These are phyloP conservation scores for Lepisosteus oculatus DNA, from an alignment of 2,113 vertebrate genomes.

Conservation along the genomic window DNA sequence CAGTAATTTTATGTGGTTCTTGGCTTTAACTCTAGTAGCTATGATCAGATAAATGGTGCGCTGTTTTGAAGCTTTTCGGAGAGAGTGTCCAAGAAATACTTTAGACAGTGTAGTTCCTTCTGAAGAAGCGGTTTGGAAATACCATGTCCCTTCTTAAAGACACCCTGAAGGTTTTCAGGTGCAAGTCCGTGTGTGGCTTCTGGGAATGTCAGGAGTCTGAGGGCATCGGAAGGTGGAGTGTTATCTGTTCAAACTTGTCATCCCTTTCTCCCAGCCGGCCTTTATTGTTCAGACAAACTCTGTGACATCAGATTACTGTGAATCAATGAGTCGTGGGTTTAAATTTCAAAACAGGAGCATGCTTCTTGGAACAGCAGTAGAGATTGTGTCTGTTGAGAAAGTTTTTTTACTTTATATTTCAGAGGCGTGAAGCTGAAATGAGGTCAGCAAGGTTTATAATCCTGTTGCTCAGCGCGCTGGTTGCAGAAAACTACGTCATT, in stretches of 20 bases:
- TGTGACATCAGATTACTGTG: constrained; percentile 61
- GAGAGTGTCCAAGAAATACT: neutral
- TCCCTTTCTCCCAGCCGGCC: constrained; percentile 42
- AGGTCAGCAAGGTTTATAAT: neutral
- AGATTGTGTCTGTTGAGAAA: neutral
- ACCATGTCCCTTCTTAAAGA: too few species aligned
- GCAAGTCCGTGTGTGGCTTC: neutral
- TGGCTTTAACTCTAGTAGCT: neutral
- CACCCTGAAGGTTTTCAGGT: too few species aligned
- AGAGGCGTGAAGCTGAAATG: neutral
- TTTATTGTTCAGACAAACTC: constrained; percentile 56
- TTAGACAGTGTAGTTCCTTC: too few species aligned
- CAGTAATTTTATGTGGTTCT: neutral
- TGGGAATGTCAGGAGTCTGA: constrained; percentile 3
- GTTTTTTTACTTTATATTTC: neutral
- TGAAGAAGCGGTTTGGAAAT: too few species aligned
- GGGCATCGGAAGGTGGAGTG: constrained; percentile 54
- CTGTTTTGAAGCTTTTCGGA: neutral
- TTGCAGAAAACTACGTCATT: neutral
- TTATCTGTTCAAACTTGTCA: constrained; percentile 68
- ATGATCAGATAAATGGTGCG: neutral
- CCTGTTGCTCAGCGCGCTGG: neutral
- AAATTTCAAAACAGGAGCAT: neutral
- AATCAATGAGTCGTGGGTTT: constrained; percentile 5
- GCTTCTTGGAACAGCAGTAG: constrained; percentile 22